Evolutionary conservation across 2,113 vertebrate genomes (phyloP).

Genomic region (Neomonachus schauinslandi): DNA sequence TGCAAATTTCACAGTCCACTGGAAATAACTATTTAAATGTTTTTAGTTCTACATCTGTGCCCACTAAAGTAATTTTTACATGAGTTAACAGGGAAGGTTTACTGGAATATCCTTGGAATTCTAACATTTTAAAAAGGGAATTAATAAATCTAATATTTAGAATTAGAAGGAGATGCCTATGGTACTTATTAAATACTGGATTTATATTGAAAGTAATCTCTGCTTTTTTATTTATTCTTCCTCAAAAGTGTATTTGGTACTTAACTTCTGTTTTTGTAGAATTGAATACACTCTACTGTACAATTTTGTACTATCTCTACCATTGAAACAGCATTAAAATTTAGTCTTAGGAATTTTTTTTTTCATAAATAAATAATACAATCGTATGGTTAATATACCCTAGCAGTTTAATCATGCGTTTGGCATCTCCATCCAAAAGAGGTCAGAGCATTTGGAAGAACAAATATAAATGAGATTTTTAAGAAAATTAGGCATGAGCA

Average conservation of each 20-base stretch:
- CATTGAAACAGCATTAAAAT: conserved; percentile 33
- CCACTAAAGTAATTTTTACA: conserved; percentile 58
- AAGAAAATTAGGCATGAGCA: not conserved
- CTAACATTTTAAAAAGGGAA: conserved; percentile 71
- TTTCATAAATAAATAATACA: not conserved
- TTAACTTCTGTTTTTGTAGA: conserved; percentile 42
- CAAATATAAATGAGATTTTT: not conserved
- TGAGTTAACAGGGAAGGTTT: conserved; percentile 59
- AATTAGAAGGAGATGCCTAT: conserved; percentile 76
- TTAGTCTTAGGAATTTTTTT: not conserved
- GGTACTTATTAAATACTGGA: conserved; percentile 61
- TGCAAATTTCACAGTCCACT: conserved; percentile 54
- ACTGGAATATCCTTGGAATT: conserved; percentile 56
- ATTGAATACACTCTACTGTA: not conserved
- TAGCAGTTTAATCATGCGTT: not conserved
- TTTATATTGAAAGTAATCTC: not conserved
- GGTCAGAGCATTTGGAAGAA: not conserved
- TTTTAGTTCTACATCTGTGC: conserved; percentile 50
- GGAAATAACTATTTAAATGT: conserved; percentile 56
- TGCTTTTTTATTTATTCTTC: conserved; percentile 58
- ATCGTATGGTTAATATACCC: not conserved
- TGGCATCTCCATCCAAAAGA: not conserved
- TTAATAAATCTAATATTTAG: conserved; percentile 66
- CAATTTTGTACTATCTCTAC: conserved; percentile 53
- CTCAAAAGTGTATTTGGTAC: conserved; percentile 50